phyloP scores from a whole-genome alignment of 92 coral and sea anemone genomes.

The Palythoa heliodiscus region DNA sequence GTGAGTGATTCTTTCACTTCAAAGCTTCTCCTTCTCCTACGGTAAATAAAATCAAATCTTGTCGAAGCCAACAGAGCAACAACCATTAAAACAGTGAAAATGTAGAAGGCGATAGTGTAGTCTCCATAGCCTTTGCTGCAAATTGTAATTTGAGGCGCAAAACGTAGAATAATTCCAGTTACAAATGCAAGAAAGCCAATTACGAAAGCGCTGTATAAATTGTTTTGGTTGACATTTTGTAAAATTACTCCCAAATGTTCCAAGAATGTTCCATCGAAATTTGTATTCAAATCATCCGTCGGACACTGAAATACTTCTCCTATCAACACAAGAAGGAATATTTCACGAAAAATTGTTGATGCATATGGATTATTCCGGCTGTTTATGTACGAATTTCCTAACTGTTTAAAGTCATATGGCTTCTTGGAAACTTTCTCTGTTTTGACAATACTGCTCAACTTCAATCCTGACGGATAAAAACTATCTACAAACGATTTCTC shows the following conservation, averaged over 20 bases:
- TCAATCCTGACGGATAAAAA: conserved; percentile 62
- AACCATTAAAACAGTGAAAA: conserved; percentile 71
- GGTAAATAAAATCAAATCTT: conserved; percentile 67
- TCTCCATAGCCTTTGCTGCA: conserved; percentile 66
- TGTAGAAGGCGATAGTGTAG: conserved; percentile 72
- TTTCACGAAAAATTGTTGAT: conserved; percentile 67
- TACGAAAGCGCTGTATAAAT: conserved; percentile 77
- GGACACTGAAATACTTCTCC: conserved; percentile 84
- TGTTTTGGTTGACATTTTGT: conserved; percentile 70
- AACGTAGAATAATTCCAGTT: conserved; percentile 67
- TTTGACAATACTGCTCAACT: conserved; percentile 45
- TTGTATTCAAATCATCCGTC: conserved; percentile 80
- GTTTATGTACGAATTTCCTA: conserved; percentile 64
- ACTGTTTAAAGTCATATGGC: conserved; percentile 72
- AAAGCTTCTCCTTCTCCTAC: conserved; percentile 60
- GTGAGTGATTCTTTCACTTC: conserved; percentile 63
- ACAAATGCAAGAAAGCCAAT: conserved; percentile 69
- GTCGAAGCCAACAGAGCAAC: conserved; percentile 68
- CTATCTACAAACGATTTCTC: conserved; percentile 61
- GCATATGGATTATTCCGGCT: conserved; percentile 70
- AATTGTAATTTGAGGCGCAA: conserved; percentile 67
- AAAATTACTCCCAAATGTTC: conserved; percentile 82
- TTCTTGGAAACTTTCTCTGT: conserved; percentile 34
- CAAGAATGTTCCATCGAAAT: conserved; percentile 82
- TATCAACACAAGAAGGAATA: conserved; percentile 62